phyloP scores from a whole-genome alignment of 2,888 invertebrate species.

The Drosophila niveifrons region DNA sequence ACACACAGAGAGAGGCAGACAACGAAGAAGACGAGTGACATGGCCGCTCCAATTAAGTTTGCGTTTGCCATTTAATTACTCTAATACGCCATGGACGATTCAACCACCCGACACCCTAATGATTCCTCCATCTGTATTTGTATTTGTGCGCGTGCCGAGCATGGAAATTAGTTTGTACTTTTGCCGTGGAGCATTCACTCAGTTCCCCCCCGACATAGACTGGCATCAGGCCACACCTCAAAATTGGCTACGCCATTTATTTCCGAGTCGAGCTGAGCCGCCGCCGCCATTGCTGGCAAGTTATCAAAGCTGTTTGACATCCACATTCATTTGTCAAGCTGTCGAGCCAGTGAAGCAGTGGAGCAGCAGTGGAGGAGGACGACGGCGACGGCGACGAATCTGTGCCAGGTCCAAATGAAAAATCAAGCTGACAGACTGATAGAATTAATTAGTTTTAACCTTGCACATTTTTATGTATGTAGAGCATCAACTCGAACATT shows the following conservation, averaged over 20 bases:
- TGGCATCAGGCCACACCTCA: slow-evolving; percentile 68
- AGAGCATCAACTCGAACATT: slow-evolving; percentile 25
- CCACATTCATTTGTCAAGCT: slow-evolving; percentile 79
- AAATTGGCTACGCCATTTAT: slow-evolving; percentile 73
- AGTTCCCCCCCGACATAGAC: neutral
- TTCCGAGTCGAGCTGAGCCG: slow-evolving; percentile 44
- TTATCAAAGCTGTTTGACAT: slow-evolving; percentile 83
- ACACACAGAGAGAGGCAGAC: slow-evolving; percentile 2
- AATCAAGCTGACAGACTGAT: slow-evolving; percentile 37
- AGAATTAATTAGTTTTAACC: slow-evolving; percentile 73
- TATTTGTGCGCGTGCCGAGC: slow-evolving; percentile 76
- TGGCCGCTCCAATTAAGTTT: slow-evolving; percentile 79
- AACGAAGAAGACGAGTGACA: slow-evolving; percentile 33
- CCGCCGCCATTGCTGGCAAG: slow-evolving; percentile 73
- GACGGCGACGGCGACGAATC: slow-evolving; percentile 54
- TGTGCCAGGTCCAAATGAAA: slow-evolving; percentile 64
- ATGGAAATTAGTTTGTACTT: slow-evolving; percentile 77
- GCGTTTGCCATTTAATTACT: slow-evolving; percentile 83
- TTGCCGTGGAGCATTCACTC: slow-evolving; percentile 21
- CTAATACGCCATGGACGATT: slow-evolving; percentile 67
- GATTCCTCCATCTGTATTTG: slow-evolving; percentile 22
- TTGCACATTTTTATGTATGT: slow-evolving; percentile 53
- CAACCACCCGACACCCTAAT: slow-evolving; percentile 30
- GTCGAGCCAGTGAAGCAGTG: slow-evolving; percentile 48
- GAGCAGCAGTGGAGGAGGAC: slow-evolving; percentile 15